A percentile compares a stretch with the other conserved stretches of the same genome.
These are phyloP conservation scores for Silurus glanis DNA, from an alignment of 2,113 vertebrate genomes.

Conservation along the genomic window DNA sequence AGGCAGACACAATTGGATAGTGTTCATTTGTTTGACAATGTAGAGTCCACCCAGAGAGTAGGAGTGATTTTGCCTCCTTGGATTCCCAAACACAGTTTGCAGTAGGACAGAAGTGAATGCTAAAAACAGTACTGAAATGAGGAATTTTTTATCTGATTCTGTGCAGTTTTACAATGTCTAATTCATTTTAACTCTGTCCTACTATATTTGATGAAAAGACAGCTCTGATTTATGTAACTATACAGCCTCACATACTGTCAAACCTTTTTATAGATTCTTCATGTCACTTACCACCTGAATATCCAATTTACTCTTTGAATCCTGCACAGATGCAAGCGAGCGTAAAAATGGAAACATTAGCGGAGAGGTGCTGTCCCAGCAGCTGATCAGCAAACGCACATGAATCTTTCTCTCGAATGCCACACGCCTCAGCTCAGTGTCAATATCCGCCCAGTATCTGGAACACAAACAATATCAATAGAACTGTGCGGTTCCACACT, in stretches of 20 bases:
- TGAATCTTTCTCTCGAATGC: conserved; percentile 70
- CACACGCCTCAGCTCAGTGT: conserved; percentile 71
- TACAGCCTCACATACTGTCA: background rate
- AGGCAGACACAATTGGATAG: background rate
- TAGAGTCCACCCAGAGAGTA: background rate
- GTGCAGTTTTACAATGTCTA: background rate
- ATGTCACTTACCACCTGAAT: conserved; percentile 80
- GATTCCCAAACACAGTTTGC: background rate
- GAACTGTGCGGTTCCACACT: background rate
- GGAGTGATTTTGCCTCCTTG: background rate
- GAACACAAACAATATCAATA: background rate
- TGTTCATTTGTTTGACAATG: background rate
- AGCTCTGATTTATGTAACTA: background rate
- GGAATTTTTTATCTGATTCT: background rate
- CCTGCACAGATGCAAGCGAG: conserved; percentile 77
- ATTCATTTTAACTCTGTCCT: background rate
- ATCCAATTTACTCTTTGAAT: conserved; percentile 69
- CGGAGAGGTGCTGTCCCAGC: conserved; percentile 74
- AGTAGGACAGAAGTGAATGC: background rate
- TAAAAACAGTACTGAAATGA: background rate
- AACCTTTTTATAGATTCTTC: background rate
- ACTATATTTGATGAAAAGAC: background rate
- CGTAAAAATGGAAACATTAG: conserved; percentile 83
- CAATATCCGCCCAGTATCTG: conserved; percentile 86
- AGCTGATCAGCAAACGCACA: conserved; percentile 78